Conservation (phyloP, 2,113 vertebrate species). For the Pygoscelis adeliae region DNA sequence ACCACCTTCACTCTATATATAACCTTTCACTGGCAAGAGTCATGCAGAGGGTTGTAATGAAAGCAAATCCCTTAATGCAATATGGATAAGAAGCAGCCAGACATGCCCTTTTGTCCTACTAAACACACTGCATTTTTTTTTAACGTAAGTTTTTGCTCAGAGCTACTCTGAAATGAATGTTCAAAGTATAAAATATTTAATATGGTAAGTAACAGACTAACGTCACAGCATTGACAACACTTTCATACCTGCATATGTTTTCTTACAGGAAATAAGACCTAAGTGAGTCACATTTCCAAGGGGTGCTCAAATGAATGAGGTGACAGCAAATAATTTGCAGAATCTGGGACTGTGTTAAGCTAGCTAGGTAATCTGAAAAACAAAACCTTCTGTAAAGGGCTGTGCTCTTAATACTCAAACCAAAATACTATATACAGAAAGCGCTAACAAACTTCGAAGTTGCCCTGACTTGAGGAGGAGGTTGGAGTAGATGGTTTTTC, state of each 20-base stretch:
- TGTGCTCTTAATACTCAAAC: background rate
- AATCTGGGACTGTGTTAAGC: background rate
- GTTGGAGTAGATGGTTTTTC: background rate
- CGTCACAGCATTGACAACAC: background rate
- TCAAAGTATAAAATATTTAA: background rate
- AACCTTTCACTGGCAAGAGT: background rate
- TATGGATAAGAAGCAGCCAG: background rate
- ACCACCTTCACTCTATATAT: background rate
- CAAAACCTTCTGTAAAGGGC: background rate
- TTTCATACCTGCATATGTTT: background rate
- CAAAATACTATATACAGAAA: background rate
- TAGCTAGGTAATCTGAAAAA: background rate
- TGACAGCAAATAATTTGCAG: background rate
- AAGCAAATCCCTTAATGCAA: background rate
- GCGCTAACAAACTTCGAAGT: background rate
- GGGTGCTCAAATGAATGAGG: background rate
- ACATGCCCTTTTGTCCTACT: background rate
- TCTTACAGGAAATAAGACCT: background rate
- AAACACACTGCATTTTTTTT: background rate
- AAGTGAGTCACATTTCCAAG: background rate
- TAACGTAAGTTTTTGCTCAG: background rate
- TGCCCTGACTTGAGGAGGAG: conserved; percentile 12
- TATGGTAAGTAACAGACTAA: background rate
- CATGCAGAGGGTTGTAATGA: background rate
- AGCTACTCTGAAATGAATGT: background rate